These are phyloP conservation scores for Habrosyne pyritoides DNA, from an alignment of 2,888 invertebrate genomes.

Conservation along the genomic window DNA sequence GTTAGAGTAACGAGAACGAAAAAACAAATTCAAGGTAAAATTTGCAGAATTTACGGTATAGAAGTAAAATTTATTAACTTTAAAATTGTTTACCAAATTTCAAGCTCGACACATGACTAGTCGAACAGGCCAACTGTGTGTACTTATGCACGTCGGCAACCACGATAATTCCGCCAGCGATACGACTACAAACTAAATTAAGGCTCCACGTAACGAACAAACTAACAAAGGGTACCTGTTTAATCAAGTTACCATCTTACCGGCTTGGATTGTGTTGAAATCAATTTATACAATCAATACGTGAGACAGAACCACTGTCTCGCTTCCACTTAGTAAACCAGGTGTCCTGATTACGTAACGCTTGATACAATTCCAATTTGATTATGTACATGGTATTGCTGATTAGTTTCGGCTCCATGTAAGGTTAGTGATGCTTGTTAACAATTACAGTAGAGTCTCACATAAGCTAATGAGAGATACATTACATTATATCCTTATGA, in stretches of 20 bases:
- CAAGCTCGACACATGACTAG: not conserved
- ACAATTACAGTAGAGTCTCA: not conserved
- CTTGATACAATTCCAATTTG: conserved; percentile 4
- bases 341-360: conserved; percentile 5
- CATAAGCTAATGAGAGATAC: not conserved
- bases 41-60: not conserved
- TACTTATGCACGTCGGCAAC: not conserved
- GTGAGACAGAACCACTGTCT: conserved; percentile 14
- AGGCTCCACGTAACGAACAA: conserved; percentile 40
- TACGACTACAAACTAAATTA: conserved; percentile 43
- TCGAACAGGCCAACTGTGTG: not conserved
- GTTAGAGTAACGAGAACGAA: not conserved
- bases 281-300: conserved; percentile 45
- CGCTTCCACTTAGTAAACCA: conserved; percentile 16
- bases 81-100: not conserved
- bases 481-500: not conserved
- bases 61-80: no score
- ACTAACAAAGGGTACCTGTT: conserved; percentile 44
- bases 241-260: conserved; percentile 46
- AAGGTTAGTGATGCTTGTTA: not conserved
- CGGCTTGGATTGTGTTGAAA: conserved; percentile 43
- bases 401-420: not conserved
- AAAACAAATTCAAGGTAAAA: not conserved
- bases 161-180: conserved; percentile 25
- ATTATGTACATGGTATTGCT: not conserved